Base-by-base conservation (phyloP, 2,888 invertebrate genomes). In the Melinaea marsaeus region DNA sequence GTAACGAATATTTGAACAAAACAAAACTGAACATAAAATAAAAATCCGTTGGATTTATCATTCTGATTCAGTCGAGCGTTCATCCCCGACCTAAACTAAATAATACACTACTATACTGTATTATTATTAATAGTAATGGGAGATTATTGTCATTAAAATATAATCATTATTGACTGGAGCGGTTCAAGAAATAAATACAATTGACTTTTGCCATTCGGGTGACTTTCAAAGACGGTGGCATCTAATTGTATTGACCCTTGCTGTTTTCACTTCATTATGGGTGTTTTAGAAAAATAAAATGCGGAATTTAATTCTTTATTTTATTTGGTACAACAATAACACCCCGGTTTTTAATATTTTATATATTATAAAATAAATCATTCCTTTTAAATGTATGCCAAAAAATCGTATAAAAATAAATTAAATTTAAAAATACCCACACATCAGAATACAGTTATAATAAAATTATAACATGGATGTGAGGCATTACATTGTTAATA, bases 191-290 rank as follows among this genome's bases (percentile, higher is more conserved):
- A 84, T 86, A 79, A 88, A 84, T 77, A 90, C 88, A 89, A 90
- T 90, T 82, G 86, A 89, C 88, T 90, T 83, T 89, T 90, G 83
- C 87, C 88, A 81, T 86, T 86, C 80, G 80, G 85, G 69, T 89
- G 88, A 67, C 60, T 86, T 74, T 83, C 85, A 90, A 90, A 89
- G 88, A 89, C 81, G 76, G 72, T 73, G 75, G 77, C 76, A 76
- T 86, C 86, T 86, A 85, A 88, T 87, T 88, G 79, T 88, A 80
- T 86, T 88, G 86, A 86, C 87, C 88, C 88, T 76, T 78, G 73
- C 73, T 80, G 79, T 81, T 85, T 84, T 79, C 78, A 72, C 75
- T 78, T 77, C 78, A 82, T 83, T 84, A 81, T 84, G 79, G 78
- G 73, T 55, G 61, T 63, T 65, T 70, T 69, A 56, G 69, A 62